These are phyloP conservation scores for Aphrocallistes beatrix DNA, from an alignment of 37 sponge, comb jelly and placozoan genomes.

Conservation along the genomic window DNA sequence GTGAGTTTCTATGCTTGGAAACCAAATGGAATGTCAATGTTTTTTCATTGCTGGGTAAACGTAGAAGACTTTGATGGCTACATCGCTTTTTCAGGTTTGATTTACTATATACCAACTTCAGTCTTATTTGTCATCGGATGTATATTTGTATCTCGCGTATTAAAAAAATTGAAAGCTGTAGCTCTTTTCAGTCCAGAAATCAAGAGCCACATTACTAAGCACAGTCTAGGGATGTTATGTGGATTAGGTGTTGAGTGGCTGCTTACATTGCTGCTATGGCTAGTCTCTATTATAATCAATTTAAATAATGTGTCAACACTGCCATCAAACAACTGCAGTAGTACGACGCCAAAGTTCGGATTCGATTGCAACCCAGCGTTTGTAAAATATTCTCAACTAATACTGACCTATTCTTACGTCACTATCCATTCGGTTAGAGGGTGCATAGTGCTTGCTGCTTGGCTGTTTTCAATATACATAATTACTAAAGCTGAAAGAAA, in stretches of 20 bases:
- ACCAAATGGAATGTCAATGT: constrained; percentile 55
- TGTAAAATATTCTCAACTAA: not conserved
- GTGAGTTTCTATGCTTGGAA: not conserved
- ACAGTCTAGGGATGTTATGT: not conserved
- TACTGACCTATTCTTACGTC: constrained; percentile 44
- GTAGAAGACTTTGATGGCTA: constrained; percentile 13
- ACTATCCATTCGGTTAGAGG: constrained; percentile 50
- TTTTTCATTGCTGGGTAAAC: constrained; percentile 64
- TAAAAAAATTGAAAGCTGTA: not conserved
- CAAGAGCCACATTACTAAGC: not conserved
- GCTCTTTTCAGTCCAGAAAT: not conserved
- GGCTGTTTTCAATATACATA: constrained; percentile 21
- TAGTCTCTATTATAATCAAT: not conserved
- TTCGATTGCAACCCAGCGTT: not conserved
- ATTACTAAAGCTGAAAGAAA: not conserved
- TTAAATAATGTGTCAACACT: too few species aligned
- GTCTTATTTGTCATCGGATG: constrained; percentile 19
- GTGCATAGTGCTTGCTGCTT: constrained; percentile 49
- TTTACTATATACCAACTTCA: constrained; percentile 43
- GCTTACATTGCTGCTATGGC: not conserved
- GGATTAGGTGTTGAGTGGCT: not conserved
- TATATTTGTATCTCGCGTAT: not conserved
- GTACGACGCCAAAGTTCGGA: not conserved
- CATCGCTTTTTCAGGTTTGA: constrained; percentile 21
- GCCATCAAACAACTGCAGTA: not conserved